Conservation (phyloP, 2,797 vertebrate genomes). For the Girardinus metallicus region DNA sequence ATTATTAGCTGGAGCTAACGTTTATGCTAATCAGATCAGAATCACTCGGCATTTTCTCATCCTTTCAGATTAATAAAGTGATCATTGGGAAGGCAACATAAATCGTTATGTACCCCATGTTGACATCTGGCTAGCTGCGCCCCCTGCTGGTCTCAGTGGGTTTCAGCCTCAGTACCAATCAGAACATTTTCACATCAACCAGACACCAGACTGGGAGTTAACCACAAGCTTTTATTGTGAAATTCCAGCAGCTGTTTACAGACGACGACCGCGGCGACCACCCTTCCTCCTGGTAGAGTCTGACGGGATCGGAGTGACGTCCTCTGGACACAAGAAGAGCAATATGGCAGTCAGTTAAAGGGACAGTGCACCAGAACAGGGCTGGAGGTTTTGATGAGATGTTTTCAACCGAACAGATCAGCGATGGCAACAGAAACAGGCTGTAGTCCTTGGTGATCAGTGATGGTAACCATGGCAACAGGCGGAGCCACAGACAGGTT, state of each 20-base stretch:
- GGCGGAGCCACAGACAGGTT: no score
- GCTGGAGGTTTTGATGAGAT: neutral
- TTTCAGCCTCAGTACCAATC: neutral
- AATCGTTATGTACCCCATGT: no score
- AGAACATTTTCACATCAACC: neutral
- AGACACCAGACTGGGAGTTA: neutral
- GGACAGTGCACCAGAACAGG: neutral
- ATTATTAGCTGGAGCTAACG: no score
- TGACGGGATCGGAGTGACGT: slow-evolving; percentile 97
- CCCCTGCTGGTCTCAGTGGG: no score
- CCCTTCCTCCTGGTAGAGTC: slow-evolving; percentile 99
- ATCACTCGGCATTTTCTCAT: no score
- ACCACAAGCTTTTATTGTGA: slow-evolving; percentile 83
- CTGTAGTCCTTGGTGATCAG: no score
- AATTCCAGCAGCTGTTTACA: slow-evolving; percentile 78
- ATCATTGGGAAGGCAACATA: no score
- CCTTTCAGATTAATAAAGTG: no score
- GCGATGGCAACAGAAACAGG: neutral
- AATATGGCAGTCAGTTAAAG: neutral
- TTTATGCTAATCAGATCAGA: no score
- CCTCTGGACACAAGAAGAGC: slow-evolving; percentile 82
- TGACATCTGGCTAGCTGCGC: no score
- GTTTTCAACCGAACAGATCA: no score
- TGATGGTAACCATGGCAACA: neutral
- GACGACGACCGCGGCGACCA: slow-evolving; percentile 94